Percentiles rank a stretch among this genome's conserved stretches.
Conservation (phyloP, 2,113 vertebrate genomes). For the Pseudopipra pipra region DNA sequence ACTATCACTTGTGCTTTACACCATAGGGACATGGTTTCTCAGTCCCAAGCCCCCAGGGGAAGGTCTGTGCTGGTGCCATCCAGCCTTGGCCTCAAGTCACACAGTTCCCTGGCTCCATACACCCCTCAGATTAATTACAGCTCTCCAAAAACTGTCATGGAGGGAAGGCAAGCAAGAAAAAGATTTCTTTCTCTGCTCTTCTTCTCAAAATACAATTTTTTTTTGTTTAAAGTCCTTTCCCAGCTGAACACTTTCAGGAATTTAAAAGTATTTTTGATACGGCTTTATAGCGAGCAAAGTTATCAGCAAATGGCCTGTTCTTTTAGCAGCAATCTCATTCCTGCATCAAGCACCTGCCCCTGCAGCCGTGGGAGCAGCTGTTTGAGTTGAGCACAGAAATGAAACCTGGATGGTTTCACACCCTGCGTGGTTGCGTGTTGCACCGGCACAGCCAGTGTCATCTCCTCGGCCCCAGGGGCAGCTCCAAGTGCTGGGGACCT, state of each 20-base stretch:
- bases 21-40: background rate
- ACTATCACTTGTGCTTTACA: background rate
- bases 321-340: conserved; percentile 42
- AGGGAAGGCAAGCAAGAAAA: background rate
- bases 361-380: conserved; percentile 63
- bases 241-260: conserved; percentile 66
- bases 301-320: conserved; percentile 38
- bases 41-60: background rate
- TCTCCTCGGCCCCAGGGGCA: background rate
- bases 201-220: background rate
- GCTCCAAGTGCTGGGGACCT: background rate
- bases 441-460: background rate
- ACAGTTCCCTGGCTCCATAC: background rate
- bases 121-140: background rate
- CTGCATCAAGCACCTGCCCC: conserved; percentile 61
- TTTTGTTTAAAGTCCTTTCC: conserved; percentile 57
- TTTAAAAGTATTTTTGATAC: conserved; percentile 46
- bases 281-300: conserved; percentile 31
- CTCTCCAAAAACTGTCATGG: background rate
- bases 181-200: background rate
- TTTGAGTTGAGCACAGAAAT: conserved; percentile 30
- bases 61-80: accelerated
- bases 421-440: background rate
- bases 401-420: conserved; percentile 43
- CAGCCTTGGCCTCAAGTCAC: background rate